phyloP scores from a whole-genome alignment of 37 sponge, comb jelly and placozoan species.

The Amphimedon queenslandica region DNA sequence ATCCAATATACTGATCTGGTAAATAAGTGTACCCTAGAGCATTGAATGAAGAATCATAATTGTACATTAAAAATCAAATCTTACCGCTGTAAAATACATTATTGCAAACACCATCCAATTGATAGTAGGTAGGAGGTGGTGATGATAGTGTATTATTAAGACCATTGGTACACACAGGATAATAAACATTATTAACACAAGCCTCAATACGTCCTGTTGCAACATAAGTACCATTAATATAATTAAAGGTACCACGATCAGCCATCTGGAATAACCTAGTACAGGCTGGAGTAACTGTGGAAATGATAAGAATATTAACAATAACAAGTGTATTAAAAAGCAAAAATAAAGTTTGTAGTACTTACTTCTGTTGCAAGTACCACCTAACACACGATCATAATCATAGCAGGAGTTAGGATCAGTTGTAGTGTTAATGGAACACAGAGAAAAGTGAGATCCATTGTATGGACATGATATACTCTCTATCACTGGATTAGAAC shows the following conservation, averaged over 20 bases:
- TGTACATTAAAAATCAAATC: not conserved
- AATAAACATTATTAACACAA: not conserved
- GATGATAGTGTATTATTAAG: not conserved
- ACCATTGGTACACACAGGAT: not conserved
- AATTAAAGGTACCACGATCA: not conserved
- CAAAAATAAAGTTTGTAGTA: too few relatives aligned
- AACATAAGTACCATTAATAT: not conserved
- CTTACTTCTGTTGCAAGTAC: not conserved
- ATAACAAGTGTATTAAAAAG: not conserved
- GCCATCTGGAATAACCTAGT: not conserved
- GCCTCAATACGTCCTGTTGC: not conserved
- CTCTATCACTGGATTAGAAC: not conserved
- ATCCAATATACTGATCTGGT: not conserved
- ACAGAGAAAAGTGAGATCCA: not conserved
- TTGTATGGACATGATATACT: not conserved
- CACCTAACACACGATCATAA: not conserved
- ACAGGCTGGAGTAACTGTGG: not conserved
- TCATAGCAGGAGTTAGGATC: not conserved
- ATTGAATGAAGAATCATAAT: not conserved
- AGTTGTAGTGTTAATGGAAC: not conserved
- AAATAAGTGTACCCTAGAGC: not conserved
- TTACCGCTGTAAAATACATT: not conserved
- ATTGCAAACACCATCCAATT: not conserved
- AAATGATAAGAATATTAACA: not conserved
- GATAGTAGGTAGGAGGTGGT: not conserved